A percentile compares a stretch with the other conserved stretches of the same genome.
Conservation (phyloP, 2,113 vertebrate genomes). For the Syngnathus scovelli region DNA sequence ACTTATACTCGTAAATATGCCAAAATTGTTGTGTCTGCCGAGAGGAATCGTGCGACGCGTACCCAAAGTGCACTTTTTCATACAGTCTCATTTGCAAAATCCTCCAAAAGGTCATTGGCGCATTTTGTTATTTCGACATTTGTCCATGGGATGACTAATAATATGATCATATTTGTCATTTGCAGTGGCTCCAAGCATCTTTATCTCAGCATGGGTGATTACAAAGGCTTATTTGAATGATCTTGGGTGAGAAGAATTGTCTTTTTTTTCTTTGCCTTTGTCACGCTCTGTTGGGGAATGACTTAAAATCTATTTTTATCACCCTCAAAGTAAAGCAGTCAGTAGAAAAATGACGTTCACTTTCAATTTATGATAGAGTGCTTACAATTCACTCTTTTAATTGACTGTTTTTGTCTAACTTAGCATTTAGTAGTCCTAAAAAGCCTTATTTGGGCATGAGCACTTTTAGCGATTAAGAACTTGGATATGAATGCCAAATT, state of each 20-base stretch:
- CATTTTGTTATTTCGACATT: slow-evolving; percentile 6
- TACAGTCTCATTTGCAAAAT: not conserved
- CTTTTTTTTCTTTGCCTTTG: not conserved
- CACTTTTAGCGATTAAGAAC: not conserved
- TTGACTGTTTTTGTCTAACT: not conserved
- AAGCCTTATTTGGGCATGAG: not conserved
- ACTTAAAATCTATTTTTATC: not conserved
- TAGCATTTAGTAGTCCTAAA: not conserved
- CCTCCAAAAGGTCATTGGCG: slow-evolving; percentile 19
- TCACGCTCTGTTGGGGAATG: not conserved
- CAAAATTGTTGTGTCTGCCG: not conserved
- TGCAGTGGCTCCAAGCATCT: slow-evolving; percentile 83
- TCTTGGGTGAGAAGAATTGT: slow-evolving; percentile 76
- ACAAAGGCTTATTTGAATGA: slow-evolving; percentile 75
- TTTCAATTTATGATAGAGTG: not conserved
- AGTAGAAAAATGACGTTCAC: not conserved
- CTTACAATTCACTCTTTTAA: not conserved
- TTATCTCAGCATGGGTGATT: slow-evolving; percentile 83
- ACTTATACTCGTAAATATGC: not conserved
- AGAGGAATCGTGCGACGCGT: not conserved
- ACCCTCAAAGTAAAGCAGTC: not conserved
- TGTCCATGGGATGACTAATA: not conserved
- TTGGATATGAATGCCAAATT: not conserved
- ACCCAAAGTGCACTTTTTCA: not conserved
- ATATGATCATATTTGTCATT: slow-evolving; percentile 21